Percentiles rank a stretch among this genome's conserved stretches.
Evolutionary conservation across 2,113 vertebrate genomes (phyloP).

Genomic region (Conger conger): DNA sequence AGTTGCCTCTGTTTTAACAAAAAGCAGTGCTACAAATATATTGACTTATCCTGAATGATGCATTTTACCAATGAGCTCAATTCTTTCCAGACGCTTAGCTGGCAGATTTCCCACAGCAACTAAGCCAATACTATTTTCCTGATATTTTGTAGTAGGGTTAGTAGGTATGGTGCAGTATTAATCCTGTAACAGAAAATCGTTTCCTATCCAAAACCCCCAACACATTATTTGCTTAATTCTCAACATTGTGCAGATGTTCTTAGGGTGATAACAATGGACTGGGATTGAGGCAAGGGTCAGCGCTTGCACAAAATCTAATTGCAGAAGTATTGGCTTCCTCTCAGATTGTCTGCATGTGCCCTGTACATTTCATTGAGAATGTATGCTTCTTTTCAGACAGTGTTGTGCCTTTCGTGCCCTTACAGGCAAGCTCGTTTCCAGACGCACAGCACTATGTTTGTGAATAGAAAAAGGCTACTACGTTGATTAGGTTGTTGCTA

Average conservation of each 20-base stretch:
- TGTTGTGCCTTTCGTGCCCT: background rate
- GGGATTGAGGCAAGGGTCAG: background rate
- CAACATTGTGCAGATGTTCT: background rate
- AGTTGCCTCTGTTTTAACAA: background rate
- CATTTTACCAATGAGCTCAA: background rate
- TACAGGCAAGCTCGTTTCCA: no score
- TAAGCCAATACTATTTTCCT: background rate
- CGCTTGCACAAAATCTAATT: background rate
- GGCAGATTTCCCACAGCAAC: background rate
- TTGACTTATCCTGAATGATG: background rate
- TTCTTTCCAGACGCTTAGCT: background rate
- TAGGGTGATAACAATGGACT: background rate
- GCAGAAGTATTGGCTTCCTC: background rate
- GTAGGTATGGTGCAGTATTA: background rate
- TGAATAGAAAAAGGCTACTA: conserved; percentile 18
- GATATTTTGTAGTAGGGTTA: background rate
- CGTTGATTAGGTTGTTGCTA: conserved; percentile 21
- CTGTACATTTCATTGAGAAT: background rate
- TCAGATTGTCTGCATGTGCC: background rate
- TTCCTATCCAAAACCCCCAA: background rate
- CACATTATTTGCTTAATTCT: background rate
- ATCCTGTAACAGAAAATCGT: background rate
- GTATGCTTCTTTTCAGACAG: background rate
- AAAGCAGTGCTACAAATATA: background rate
- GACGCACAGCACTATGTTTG: background rate